Evolutionary conservation across 1,140 invertebrate genomes (phyloP), one percentile per base, ranked within the genome.

Genomic region (Contarinia nasturtii): DNA sequence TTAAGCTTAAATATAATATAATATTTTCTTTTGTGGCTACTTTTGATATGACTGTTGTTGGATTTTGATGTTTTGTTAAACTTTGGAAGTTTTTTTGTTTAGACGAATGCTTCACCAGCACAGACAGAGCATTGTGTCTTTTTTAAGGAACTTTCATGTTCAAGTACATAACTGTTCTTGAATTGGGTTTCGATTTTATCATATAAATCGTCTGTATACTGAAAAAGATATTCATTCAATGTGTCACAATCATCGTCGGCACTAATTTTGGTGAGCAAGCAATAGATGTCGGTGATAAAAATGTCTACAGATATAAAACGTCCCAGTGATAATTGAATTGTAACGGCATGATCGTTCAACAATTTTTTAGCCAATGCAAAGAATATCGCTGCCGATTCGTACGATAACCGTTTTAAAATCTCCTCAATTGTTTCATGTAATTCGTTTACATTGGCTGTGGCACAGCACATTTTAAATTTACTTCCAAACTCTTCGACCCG

Each of bases 41-140:
- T 27, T 27, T 3, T 27, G 27, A 5, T 27, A 10, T 27, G 3
- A 10, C 3, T 27, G 27, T 3, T 27, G 27, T 27, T 27, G 3
- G 10, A 5, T 27, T 27, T 27, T 27, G 27, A 27, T 27, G 3
- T 27, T 27, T 27, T 27, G 27, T 10, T 10, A 27, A 3, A 27
- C 27, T 27, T 27, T 27, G 27, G 27, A 27, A 27, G 27, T 27
- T 27, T 27, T 52, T 51, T 38, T 34, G 15, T 44, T 42, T 38
- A 33, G 36, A 44, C 42, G 45, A 44, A 48, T 36, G 49, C 45
- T 34, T 52, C 52, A 47, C 48, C 27, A 27, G 27, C 27, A 27
- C 27, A 27, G 27, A 27, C 27, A 10, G 27, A 27, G 10, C 27
- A 27, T 10, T 27, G 27, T 27, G 27, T 27, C 27, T 27, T 27